Percentiles rank a stretch among this genome's conserved stretches.
Conservation (phyloP, 2,888 invertebrate species). For the Operophtera brumata region DNA sequence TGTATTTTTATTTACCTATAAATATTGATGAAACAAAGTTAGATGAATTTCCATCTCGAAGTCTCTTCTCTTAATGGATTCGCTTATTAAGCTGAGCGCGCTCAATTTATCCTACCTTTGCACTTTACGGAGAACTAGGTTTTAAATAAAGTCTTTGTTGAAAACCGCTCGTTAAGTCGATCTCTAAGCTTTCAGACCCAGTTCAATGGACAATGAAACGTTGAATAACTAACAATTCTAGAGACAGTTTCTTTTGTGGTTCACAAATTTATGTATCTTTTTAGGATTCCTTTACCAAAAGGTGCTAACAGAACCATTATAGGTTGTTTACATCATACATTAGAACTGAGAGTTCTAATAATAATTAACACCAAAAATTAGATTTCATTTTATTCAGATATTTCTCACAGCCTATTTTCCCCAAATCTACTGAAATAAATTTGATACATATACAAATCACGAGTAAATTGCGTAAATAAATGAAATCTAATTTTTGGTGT, state of each 20-base stretch:
- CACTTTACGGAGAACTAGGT: not conserved
- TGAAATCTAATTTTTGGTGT: no score
- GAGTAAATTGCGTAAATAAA: no score
- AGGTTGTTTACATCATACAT: no score
- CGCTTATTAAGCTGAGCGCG: not conserved
- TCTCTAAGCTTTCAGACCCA: not conserved
- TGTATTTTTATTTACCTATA: no score
- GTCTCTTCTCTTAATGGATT: not conserved
- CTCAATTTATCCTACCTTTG: not conserved
- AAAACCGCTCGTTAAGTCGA: not conserved
- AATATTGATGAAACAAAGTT: not conserved
- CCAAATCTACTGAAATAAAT: no score
- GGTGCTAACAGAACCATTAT: no score
- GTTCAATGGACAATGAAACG: not conserved
- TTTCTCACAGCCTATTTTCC: no score
- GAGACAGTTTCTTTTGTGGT: not conserved
- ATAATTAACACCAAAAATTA: no score
- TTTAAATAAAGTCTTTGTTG: not conserved
- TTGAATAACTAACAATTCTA: not conserved
- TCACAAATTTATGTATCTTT: not conserved
- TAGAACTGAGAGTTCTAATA: no score
- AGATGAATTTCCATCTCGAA: not conserved
- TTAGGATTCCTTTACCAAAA: no score
- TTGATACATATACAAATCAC: no score
- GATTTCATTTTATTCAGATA: no score